Conservation (phyloP, 30 jellyfish, hydroid and myxozoan genomes). For the Pseudorhiza aurosa region DNA sequence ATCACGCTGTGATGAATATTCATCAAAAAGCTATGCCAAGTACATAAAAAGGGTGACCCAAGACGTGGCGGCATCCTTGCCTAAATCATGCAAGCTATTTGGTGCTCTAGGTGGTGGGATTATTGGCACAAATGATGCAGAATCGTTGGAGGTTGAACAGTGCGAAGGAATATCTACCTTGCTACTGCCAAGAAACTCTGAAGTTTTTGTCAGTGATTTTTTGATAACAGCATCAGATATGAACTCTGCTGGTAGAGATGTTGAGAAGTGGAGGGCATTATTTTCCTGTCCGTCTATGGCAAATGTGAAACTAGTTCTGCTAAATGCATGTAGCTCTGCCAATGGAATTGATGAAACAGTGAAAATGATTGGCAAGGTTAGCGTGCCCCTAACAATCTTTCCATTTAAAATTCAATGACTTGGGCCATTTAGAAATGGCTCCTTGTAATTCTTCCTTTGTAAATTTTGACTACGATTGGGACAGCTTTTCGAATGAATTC, state of each 20-base stretch:
- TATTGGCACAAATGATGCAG: constrained; percentile 21
- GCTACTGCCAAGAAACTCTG: constrained; percentile 29
- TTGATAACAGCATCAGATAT: constrained; percentile 33
- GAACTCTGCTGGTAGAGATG: constrained; percentile 15
- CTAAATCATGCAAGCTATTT: constrained; percentile 18
- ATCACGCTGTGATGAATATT: constrained; percentile 37
- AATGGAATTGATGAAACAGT: constrained; percentile 34
- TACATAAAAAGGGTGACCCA: background rate
- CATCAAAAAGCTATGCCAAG: background rate
- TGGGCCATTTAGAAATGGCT: no score
- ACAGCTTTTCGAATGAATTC: no score
- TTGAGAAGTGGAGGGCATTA: background rate
- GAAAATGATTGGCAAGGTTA: constrained; percentile 46
- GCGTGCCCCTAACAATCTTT: no score
- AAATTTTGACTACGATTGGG: no score
- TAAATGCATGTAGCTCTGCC: constrained; percentile 59
- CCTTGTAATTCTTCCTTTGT: no score
- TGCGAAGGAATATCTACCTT: constrained; percentile 52
- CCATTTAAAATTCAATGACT: no score
- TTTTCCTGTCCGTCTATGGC: constrained; percentile 2
- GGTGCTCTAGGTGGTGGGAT: constrained; percentile 68
- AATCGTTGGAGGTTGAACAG: constrained; percentile 35
- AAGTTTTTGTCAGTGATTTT: constrained; percentile 7
- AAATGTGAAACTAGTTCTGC: constrained; percentile 30
- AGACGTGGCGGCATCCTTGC: constrained; percentile 7